Base-by-base conservation (phyloP, 1,140 invertebrate genomes). In the Aphaenogaster ashmeadi region DNA sequence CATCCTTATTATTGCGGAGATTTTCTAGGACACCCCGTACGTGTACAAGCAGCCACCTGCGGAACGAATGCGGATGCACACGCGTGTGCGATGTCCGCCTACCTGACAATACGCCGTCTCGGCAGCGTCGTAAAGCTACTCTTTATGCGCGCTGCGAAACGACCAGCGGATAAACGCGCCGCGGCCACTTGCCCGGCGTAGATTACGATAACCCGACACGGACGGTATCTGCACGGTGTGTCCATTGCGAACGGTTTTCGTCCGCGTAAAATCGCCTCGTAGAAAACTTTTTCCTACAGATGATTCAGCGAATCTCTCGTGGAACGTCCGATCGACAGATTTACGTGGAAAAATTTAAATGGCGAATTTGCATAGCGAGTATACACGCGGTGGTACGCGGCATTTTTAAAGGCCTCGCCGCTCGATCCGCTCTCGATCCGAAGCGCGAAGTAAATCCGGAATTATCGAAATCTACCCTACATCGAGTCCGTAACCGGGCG, bases 51-150 rank as follows among this genome's bases (percentile, higher is more conserved):
- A 50, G 52, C 60, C 77, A 87, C 86, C 78, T 87, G 85, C 74
- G 67, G 27, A 60, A 21, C 11, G 87, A 50, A 86, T 77, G 50
- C 41, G 83, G 15, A 56, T 44, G 21, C 33, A 66, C 58, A 67
- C 21, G 11, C 27, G 44, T 13, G 87, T 36, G 71, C 18, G 62
- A 27, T 18, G 33, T 77, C 71, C 78, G 67, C 78, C 86, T 66
- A 87, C 88, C 86, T 89, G 88, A 87, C 88, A 56, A 83, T 87
- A 62, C 71, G 78, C 78, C 50, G 58, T 79, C 86, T 88, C 74
- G 72, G 54, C 72, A 66, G 85, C 58, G 87, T 87, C 78, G 78
- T 79, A 83, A 89, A 89, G 33, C 72, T 33, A 50, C 74, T 79
- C 66, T 89, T 85, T 87, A 80, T 36, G 47, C 47, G 21, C 60